Evolutionary conservation across 1,140 invertebrate species (phyloP).

Genomic region (Formica exsecta): DNA sequence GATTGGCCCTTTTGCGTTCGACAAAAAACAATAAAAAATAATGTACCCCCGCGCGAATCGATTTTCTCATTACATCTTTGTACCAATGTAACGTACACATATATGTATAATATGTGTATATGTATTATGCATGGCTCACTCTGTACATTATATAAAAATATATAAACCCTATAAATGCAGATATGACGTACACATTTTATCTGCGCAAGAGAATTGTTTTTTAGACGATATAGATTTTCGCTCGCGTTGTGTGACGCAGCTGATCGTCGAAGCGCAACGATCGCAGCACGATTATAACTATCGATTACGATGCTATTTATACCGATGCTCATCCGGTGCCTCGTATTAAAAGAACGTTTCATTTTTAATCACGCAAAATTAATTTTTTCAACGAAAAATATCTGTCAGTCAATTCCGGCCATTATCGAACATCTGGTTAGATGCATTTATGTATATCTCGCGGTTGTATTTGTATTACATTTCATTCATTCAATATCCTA

Average conservation of each 20-base stretch:
- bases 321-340: not conserved
- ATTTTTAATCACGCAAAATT: constrained; percentile 21
- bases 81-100: not conserved
- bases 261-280: constrained; percentile 51
- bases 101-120: no score
- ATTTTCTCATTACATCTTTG: constrained; percentile 20
- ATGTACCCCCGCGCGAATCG: not conserved
- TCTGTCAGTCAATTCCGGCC: not conserved
- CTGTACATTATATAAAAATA: constrained; percentile 39
- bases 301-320: constrained; percentile 51
- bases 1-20: not conserved
- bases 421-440: not conserved
- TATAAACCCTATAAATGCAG: constrained; percentile 29
- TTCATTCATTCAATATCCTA: no score
- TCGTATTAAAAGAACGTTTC: constrained; percentile 29
- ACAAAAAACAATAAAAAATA: not conserved
- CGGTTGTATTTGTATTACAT: no score
- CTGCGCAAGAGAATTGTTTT: constrained; percentile 50
- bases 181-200: constrained; percentile 38
- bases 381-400: not conserved
- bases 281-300: constrained; percentile 49
- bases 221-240: constrained; percentile 41
- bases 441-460: not conserved
- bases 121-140: no score
- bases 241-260: constrained; percentile 43